These are phyloP conservation scores for Resseliella maxima DNA, from an alignment of 2,888 invertebrate species.

Conservation along the genomic window DNA sequence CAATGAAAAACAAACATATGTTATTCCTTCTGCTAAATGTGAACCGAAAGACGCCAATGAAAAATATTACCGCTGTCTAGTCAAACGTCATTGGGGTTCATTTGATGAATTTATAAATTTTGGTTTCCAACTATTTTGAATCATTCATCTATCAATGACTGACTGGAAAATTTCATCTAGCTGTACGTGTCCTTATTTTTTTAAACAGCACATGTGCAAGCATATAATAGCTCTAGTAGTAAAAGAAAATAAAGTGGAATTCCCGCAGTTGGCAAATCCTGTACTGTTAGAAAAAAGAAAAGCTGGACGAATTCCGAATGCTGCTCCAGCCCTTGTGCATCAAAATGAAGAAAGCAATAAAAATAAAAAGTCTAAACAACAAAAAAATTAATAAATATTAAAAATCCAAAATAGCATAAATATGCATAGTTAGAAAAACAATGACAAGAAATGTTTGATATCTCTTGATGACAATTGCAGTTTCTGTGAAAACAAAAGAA, in stretches of 20 bases:
- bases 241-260: not conserved
- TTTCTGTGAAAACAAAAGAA: no score
- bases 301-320: not conserved
- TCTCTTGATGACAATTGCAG: no score
- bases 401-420: no score
- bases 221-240: not conserved
- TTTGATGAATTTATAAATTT: not conserved
- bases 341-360: no score
- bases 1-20: not conserved
- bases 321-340: no score
- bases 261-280: not conserved
- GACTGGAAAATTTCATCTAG: not conserved
- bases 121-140: slow-evolving; percentile 3
- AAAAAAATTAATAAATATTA: no score
- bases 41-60: not conserved
- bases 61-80: not conserved
- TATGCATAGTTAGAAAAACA: no score
- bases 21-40: not conserved
- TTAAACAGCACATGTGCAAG: slow-evolving; percentile 11
- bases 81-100: not conserved
- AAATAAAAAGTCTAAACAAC: no score
- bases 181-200: not conserved
- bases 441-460: no score
- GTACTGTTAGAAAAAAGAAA: not conserved
- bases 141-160: not conserved